Percentiles rank a stretch among this genome's conserved stretches.
Evolutionary conservation across 2,113 vertebrate genomes (phyloP).

Genomic region (Lipotes vexillifer): DNA sequence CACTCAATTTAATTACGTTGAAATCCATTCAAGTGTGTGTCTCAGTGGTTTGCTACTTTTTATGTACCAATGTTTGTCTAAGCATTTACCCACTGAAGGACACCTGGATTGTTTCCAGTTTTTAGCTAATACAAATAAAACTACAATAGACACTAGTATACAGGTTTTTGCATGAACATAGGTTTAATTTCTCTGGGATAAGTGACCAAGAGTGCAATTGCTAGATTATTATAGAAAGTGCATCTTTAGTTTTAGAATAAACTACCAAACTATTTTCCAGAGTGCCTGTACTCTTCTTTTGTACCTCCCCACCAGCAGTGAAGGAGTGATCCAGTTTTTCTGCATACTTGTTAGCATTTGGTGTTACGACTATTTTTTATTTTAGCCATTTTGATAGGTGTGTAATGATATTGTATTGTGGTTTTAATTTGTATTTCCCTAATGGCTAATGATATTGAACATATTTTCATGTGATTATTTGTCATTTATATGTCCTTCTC

Average conservation of each 20-base stretch:
- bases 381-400: neutral
- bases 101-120: neutral
- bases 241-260: constrained; percentile 3
- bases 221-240: neutral
- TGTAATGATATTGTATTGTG: neutral
- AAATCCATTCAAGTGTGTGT: neutral
- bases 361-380: neutral
- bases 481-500: neutral
- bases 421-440: neutral
- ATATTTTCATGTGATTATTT: neutral
- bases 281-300: neutral
- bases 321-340: neutral
- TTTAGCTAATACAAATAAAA: neutral
- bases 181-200: neutral
- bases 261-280: neutral
- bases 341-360: neutral
- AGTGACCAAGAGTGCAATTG: neutral
- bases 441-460: neutral
- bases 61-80: neutral
- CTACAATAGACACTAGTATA: neutral
- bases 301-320: neutral
- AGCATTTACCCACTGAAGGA: neutral
- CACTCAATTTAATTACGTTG: neutral
- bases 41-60: neutral
- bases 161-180: neutral